phyloP scores from a whole-genome alignment of 2,113 vertebrate species.

The Leptobrachium ailaonicum region DNA sequence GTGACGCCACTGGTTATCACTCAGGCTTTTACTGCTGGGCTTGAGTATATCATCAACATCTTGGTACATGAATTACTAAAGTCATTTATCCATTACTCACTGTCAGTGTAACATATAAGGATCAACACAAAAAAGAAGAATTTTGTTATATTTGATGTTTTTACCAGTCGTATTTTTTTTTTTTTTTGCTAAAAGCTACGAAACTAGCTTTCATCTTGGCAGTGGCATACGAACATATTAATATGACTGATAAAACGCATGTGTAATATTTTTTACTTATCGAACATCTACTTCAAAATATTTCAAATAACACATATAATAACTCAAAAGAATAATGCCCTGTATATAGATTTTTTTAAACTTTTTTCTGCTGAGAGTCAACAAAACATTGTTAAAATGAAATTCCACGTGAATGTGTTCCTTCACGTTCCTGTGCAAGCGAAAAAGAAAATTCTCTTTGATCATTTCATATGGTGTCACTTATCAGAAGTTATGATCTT shows the following conservation, averaged over 20 bases:
- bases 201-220: background rate
- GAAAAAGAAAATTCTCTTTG: background rate
- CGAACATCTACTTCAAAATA: slow-evolving; percentile 3
- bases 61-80: background rate
- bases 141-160: background rate
- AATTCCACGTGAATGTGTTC: background rate
- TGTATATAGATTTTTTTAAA: background rate
- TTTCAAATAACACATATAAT: background rate
- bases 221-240: background rate
- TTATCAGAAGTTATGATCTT: background rate
- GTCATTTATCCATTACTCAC: background rate
- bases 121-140: background rate
- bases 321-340: slow-evolving; percentile 14
- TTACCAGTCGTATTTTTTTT: background rate
- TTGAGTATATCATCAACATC: background rate
- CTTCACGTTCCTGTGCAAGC: slow-evolving; percentile 18
- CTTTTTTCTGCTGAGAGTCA: background rate
- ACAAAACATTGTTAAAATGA: slow-evolving; percentile 7
- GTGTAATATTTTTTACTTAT: background rate
- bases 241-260: background rate
- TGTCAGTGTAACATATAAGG: background rate
- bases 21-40: background rate
- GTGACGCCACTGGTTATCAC: background rate
- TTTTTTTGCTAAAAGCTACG: background rate
- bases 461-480: background rate